These are phyloP conservation scores for Lutjanus erythropterus DNA, from an alignment of 2,113 vertebrate species.

Conservation along the genomic window DNA sequence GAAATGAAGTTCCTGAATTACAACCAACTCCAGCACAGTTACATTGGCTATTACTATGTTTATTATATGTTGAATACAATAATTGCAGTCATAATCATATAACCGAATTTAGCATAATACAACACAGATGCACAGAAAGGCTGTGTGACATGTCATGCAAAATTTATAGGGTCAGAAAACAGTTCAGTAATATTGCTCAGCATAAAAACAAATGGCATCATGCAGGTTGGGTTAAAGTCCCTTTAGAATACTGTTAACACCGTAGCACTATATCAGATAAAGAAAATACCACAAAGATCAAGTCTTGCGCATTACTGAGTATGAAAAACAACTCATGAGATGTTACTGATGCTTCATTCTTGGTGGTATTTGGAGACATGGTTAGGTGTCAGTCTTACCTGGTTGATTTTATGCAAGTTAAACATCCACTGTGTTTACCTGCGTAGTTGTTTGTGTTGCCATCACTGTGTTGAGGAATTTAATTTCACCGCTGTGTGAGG, in stretches of 20 bases:
- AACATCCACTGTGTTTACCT: background rate
- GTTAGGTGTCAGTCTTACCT: background rate
- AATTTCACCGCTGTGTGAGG: constrained; percentile 40
- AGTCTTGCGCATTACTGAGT: background rate
- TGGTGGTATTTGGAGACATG: background rate
- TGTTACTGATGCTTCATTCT: background rate
- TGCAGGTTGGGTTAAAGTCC: background rate
- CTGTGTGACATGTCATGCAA: background rate
- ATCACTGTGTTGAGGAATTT: constrained; percentile 47
- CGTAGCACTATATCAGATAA: background rate
- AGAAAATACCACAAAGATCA: background rate
- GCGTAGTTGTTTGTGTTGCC: constrained; percentile 41
- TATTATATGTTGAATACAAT: background rate
- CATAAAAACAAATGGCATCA: background rate
- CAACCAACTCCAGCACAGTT: constrained; percentile 25
- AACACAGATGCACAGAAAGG: background rate
- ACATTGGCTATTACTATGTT: background rate
- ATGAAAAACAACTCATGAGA: background rate
- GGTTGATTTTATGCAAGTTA: constrained; percentile 5
- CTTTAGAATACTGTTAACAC: background rate
- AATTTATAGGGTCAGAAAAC: background rate
- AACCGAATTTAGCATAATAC: background rate
- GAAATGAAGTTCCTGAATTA: constrained; percentile 28
- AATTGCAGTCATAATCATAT: background rate
- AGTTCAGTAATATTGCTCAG: background rate